Evolutionary conservation across 2,888 invertebrate genomes (phyloP).

Genomic region (Dicyrtoma fusca): DNA sequence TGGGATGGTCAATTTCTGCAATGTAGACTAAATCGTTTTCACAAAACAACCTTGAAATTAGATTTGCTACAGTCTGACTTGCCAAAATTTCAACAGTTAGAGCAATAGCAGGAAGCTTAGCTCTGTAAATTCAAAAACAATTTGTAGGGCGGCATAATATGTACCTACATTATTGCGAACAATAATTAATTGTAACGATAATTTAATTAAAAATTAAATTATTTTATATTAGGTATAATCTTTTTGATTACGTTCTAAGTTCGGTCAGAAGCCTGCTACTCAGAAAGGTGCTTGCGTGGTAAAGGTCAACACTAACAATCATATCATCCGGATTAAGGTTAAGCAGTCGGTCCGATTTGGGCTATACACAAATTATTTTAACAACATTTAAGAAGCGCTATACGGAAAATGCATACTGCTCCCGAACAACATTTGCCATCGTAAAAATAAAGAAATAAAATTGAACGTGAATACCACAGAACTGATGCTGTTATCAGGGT

Average conservation of each 20-base stretch:
- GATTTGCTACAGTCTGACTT: constrained; percentile 26
- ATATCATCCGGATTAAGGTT: neutral
- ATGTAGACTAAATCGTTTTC: constrained; percentile 35
- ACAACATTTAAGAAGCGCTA: too few relatives aligned
- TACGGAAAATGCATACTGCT: too few relatives aligned
- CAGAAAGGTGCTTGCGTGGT: constrained; percentile 16
- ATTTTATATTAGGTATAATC: neutral
- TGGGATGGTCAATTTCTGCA: constrained; percentile 14
- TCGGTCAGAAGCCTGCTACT: too few relatives aligned
- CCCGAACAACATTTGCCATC: too few relatives aligned
- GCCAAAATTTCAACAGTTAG: constrained; percentile 6
- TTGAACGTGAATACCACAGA: neutral
- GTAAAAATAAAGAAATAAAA: neutral
- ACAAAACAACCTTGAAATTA: constrained; percentile 19
- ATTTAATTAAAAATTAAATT: neutral
- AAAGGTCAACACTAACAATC: constrained; percentile 26
- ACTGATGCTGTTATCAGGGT: constrained; percentile 1
- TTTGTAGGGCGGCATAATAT: too few relatives aligned
- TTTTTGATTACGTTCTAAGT: neutral
- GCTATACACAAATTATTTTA: too few relatives aligned
- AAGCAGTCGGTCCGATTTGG: too few relatives aligned
- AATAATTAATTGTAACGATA: neutral
- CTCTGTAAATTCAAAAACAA: constrained; percentile 6
- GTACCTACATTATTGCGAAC: neutral
- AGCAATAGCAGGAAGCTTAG: constrained; percentile 18